Base-by-base conservation (phyloP, 2,888 invertebrate genomes). In the Xiphydria camelus region DNA sequence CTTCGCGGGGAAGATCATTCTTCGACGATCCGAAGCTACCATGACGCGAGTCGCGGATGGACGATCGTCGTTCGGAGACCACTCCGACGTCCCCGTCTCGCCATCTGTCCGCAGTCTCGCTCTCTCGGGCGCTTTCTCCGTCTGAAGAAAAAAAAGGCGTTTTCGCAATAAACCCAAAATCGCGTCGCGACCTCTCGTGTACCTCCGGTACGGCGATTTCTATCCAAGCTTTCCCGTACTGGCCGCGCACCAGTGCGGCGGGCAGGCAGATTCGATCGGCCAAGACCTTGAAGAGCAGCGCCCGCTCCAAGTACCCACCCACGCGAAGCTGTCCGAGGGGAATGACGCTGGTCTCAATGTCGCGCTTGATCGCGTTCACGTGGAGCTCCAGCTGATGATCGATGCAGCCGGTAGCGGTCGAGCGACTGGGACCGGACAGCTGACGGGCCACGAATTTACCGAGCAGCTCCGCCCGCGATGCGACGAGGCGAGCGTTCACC, bases 201-300 rank as follows among this genome's bases (percentile, higher is more conserved):
- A 74, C 46, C 21, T 78, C 73, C 0, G 84, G 83, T 45, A 86
- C 67, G 0, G 84, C 82, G 15, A 87, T 69, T 65, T 87, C 86
- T 55, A 84, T 81, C 83, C 84, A 87, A 0, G 83, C 78, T 51
- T 78, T 77, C 0, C 81, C 81, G 41, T 81, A 78, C n/a, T 77
- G 64, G 1, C 80, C 76, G 2, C 86, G 78, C 45, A 79, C 77
- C 45, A 87, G 59, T 0, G 83, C 78, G 40, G 83, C 82, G 0
- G 86, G 86, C 47, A 87, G 51, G 0, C 82, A 83, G 15, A 83
- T 66, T 29, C 81, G 78, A 64, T 87, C 87, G 0, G 86, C 84
- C 17, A 87, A 66, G 1, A 77, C 79, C 66, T 87, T 87, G 73
- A 83, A 87, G 15, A 87, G 76, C 2, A 87, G 33, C 0, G 86